phyloP scores from a whole-genome alignment of 2,888 invertebrate species.

The Caenorhabditis becei region DNA sequence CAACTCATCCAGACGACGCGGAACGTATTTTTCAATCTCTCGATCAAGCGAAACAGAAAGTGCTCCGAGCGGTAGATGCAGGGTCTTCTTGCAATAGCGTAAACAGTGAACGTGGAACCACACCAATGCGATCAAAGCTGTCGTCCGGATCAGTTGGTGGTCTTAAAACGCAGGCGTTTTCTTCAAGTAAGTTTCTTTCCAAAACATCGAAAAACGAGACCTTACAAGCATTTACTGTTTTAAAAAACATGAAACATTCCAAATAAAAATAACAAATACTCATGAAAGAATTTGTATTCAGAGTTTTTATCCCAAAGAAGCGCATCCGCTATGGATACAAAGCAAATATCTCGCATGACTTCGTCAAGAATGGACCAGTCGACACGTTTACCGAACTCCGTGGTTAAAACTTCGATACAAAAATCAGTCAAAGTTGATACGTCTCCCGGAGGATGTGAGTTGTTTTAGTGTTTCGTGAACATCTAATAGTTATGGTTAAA shows the following conservation, averaged over 20 bases:
- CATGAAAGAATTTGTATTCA: too few relatives aligned
- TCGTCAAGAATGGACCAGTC: constrained; percentile 7
- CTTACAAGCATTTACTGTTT: too few relatives aligned
- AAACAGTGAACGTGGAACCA: constrained; percentile 46
- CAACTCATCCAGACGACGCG: constrained; percentile 32
- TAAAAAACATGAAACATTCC: too few relatives aligned
- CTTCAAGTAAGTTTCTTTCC: constrained; percentile 21
- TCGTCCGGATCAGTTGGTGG: constrained; percentile 25
- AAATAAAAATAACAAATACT: too few relatives aligned
- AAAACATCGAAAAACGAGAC: not conserved
- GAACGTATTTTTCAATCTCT: constrained; percentile 47
- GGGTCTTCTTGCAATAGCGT: constrained; percentile 38
- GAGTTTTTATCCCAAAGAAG: constrained; percentile 54
- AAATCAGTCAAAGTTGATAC: constrained; percentile 47
- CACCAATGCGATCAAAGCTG: constrained; percentile 43
- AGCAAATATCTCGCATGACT: constrained; percentile 37
- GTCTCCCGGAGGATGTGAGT: constrained; percentile 52
- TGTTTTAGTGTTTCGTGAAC: too few relatives aligned
- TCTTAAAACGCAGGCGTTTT: constrained; percentile 23
- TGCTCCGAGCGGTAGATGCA: constrained; percentile 37
- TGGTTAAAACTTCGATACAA: too few relatives aligned
- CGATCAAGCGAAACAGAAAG: constrained; percentile 45
- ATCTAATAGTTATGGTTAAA: too few relatives aligned
- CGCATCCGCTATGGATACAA: constrained; percentile 56
- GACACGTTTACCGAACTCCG: constrained; percentile 9